A percentile compares a stretch with the other conserved stretches of the same genome.
phyloP scores from a whole-genome alignment of 2,797 vertebrate genomes.

The Helarctos malayanus region DNA sequence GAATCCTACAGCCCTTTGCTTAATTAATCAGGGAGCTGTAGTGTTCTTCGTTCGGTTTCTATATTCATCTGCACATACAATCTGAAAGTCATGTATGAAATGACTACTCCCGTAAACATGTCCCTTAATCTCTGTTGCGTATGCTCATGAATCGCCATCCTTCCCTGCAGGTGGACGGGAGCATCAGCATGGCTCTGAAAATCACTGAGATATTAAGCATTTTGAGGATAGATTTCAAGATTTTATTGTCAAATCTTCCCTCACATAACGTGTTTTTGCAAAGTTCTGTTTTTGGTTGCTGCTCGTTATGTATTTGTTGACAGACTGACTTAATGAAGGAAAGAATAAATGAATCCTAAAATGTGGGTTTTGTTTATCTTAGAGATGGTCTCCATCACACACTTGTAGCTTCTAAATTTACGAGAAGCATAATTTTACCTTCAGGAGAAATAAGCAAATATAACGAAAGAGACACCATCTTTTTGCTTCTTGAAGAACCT shows the following conservation, averaged over 20 bases:
- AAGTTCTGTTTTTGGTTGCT: background rate
- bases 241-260: background rate
- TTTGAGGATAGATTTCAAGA: background rate
- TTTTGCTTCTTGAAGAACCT: background rate
- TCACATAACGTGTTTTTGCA: background rate
- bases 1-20: background rate
- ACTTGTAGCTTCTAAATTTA: conserved; percentile 4
- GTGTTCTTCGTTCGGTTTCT: background rate
- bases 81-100: background rate
- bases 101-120: background rate
- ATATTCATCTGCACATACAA: background rate
- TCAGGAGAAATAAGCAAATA: background rate
- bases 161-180: background rate
- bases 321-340: background rate
- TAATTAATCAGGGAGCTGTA: background rate
- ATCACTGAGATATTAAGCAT: background rate
- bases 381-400: background rate
- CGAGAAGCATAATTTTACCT: background rate
- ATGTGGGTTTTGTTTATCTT: background rate
- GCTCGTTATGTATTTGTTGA: background rate
- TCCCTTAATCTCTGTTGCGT: background rate
- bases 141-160: background rate
- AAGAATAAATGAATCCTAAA: background rate
- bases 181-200: background rate
- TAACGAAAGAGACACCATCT: background rate